These are phyloP conservation scores for Pachypanchax playfairii DNA, from an alignment of 2,113 vertebrate genomes.

Conservation along the genomic window DNA sequence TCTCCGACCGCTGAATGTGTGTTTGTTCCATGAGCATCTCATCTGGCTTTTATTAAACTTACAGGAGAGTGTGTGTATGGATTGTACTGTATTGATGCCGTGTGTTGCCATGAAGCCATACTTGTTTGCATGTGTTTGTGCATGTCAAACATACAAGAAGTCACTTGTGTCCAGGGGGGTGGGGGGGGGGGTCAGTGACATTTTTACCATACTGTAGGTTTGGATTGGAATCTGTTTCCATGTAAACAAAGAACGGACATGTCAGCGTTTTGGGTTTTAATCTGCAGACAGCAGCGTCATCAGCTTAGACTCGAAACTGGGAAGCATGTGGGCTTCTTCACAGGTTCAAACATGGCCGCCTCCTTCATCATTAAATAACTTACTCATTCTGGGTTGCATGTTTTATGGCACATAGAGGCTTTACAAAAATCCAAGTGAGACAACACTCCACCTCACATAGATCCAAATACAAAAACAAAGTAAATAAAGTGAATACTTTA, in stretches of 20 bases:
- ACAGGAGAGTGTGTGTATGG: slow-evolving; percentile 29
- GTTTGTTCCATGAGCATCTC: slow-evolving; percentile 63
- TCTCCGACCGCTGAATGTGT: slow-evolving; percentile 16
- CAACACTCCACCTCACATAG: no score
- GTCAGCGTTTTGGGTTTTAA: neutral
- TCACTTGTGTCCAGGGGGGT: slow-evolving; percentile 32
- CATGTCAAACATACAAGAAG: slow-evolving; percentile 38
- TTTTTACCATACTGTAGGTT: slow-evolving; percentile 13
- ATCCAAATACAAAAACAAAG: no score
- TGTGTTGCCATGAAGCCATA: slow-evolving; percentile 26
- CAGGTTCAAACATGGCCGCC: neutral
- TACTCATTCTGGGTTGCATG: neutral
- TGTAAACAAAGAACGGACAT: slow-evolving; percentile 21
- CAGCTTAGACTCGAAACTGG: neutral
- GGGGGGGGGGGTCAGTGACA: slow-evolving; percentile 13
- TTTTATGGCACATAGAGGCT: neutral
- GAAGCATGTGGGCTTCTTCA: neutral
- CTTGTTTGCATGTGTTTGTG: slow-evolving; percentile 28
- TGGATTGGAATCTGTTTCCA: slow-evolving; percentile 35
- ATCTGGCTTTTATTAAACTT: slow-evolving; percentile 78
- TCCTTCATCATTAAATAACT: neutral
- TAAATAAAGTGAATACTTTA: no score
- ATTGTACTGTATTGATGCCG: slow-evolving; percentile 21
- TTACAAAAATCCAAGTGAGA: no score
- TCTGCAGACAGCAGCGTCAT: neutral